Evolutionary conservation across 2,797 vertebrate species (phyloP).

Genomic region (Neosalanx taihuensis): DNA sequence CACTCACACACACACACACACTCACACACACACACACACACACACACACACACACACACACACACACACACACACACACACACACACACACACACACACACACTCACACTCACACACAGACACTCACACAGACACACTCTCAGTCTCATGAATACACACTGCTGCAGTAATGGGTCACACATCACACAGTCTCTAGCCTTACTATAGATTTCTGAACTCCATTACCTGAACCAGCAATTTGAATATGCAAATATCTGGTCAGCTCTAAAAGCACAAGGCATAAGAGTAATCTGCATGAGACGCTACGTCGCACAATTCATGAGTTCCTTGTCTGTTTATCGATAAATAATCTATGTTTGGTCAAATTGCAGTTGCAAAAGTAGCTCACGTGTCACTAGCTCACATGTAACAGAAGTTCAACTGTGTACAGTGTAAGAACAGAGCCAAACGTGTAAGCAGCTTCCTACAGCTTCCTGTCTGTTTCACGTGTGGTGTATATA

Average conservation of each 20-base stretch:
- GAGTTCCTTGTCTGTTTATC: not conserved
- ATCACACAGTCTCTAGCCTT: not conserved
- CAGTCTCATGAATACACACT: not conserved
- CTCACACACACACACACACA: constrained; percentile 36
- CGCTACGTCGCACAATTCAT: not conserved
- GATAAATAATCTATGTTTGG: too few species aligned
- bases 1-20: too few species aligned
- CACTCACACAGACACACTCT: too few species aligned
- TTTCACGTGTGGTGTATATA: constrained; percentile 38
- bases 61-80: constrained; percentile 23
- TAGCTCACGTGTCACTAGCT: not conserved
- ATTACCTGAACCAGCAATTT: constrained; percentile 48
- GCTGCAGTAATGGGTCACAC: not conserved
- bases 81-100: constrained; percentile 35
- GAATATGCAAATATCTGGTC: constrained; percentile 49
- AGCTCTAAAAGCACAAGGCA: not conserved
- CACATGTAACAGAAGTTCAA: not conserved
- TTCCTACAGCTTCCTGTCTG: constrained; percentile 53
- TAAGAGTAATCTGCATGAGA: not conserved
- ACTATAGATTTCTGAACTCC: constrained; percentile 37
- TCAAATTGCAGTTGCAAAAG: not conserved
- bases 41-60: constrained; percentile 21
- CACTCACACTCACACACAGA: not conserved
- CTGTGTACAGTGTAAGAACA: not conserved
- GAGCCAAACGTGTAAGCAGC: constrained; percentile 28